These are phyloP conservation scores for Clarias platycephalus DNA, from an alignment of 2,797 vertebrate species.

Conservation along the genomic window DNA sequence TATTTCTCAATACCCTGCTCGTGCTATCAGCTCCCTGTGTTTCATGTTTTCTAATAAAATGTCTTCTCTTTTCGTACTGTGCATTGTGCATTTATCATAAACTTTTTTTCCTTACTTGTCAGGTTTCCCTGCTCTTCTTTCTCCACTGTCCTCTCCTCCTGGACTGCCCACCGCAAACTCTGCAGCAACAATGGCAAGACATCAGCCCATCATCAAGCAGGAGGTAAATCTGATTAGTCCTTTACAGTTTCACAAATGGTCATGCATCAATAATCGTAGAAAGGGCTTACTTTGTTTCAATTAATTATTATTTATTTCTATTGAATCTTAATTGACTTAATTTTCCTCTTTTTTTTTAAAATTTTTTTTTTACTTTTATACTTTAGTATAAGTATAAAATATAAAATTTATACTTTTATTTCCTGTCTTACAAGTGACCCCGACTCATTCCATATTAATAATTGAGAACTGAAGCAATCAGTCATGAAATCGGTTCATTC, in stretches of 20 bases:
- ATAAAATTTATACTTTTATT: too few relatives aligned
- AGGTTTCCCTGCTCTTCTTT: slow-evolving; percentile 71
- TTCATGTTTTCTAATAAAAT: background rate
- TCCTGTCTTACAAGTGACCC: too few relatives aligned
- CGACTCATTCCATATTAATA: too few relatives aligned
- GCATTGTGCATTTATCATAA: background rate
- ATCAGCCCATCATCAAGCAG: slow-evolving; percentile 39
- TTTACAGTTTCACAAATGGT: background rate
- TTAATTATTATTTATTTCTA: too few relatives aligned
- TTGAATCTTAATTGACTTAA: too few relatives aligned
- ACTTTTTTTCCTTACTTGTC: slow-evolving; percentile 42
- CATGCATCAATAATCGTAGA: background rate
- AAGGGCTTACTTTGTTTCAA: background rate
- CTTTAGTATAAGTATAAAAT: too few relatives aligned
- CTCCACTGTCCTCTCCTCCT: slow-evolving; percentile 68
- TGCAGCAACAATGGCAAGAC: slow-evolving; percentile 19
- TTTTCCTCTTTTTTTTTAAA: too few relatives aligned
- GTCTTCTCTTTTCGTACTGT: background rate
- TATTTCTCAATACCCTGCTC: background rate
- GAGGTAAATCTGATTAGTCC: slow-evolving; percentile 47
- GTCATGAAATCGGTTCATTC: too few relatives aligned
- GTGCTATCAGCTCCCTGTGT: background rate
- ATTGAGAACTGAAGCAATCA: too few relatives aligned
- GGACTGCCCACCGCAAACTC: slow-evolving; percentile 52
- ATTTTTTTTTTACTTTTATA: too few relatives aligned